phyloP scores from a whole-genome alignment of 2,888 invertebrate species.

The Nesidiocoris tenuis region DNA sequence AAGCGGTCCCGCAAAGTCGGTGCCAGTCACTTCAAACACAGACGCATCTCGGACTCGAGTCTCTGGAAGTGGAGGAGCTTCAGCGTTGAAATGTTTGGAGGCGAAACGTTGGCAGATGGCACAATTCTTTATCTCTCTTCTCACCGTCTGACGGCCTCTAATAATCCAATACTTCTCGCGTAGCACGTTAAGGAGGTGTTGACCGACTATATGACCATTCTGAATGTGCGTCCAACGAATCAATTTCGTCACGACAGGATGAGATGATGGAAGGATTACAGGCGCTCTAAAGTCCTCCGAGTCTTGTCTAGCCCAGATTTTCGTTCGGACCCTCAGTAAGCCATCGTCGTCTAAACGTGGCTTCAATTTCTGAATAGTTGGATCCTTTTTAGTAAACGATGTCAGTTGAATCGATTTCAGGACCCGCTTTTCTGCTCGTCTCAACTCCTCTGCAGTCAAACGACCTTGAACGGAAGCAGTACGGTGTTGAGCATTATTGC shows the following conservation, averaged over 20 bases:
- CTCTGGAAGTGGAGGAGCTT: conserved; percentile 47
- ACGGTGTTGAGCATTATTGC: background rate
- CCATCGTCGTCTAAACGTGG: background rate
- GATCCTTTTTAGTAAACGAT: background rate
- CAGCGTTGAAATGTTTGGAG: conserved; percentile 47
- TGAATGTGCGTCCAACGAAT: conserved; percentile 17
- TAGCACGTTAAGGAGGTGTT: conserved; percentile 27
- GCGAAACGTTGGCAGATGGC: conserved; percentile 48
- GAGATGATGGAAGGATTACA: conserved; percentile 36
- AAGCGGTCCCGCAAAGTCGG: conserved; percentile 48
- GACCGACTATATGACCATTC: conserved; percentile 31
- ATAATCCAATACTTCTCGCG: conserved; percentile 44
- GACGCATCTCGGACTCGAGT: conserved; percentile 25
- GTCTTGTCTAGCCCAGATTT: conserved; percentile 32
- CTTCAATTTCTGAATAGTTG: background rate
- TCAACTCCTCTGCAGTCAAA: background rate
- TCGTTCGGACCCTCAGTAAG: conserved; percentile 29
- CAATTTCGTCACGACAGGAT: conserved; percentile 19
- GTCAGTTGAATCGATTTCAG: background rate
- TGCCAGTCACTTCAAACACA: conserved; percentile 54
- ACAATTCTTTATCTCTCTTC: conserved; percentile 28
- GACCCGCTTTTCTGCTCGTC: conserved; percentile 1
- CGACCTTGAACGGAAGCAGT: background rate
- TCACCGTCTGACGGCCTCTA: conserved; percentile 36
- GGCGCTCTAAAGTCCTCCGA: conserved; percentile 37